Conservation (phyloP, 2,888 invertebrate species). For the Machimus atricapillus region DNA sequence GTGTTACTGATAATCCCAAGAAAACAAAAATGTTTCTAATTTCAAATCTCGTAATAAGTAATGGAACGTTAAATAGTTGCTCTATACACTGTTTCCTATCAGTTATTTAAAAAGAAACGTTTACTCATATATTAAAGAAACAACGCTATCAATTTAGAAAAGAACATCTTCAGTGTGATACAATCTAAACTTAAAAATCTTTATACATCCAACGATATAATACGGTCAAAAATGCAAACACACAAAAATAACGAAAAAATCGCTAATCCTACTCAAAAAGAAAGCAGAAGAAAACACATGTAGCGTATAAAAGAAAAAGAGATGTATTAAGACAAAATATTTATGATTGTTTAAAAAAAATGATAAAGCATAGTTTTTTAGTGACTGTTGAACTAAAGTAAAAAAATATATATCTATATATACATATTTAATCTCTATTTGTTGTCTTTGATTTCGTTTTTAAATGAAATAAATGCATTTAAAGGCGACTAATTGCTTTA, state of each 20-base stretch:
- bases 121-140: not conserved
- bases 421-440: constrained; percentile 10
- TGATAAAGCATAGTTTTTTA: not conserved
- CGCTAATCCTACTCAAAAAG: not conserved
- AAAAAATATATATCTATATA: not conserved
- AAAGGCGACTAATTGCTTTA: not conserved
- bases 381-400: not conserved
- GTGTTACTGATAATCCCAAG: not conserved
- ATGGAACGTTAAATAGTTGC: constrained; percentile 38
- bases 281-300: not conserved
- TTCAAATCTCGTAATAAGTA: constrained; percentile 3
- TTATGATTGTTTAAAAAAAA: not conserved
- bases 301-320: not conserved
- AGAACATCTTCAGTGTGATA: not conserved
- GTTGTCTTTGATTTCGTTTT: not conserved
- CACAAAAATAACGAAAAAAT: not conserved
- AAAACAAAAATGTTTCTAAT: not conserved
- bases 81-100: constrained; percentile 8
- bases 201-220: not conserved
- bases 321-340: not conserved
- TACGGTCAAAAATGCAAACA: not conserved
- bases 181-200: not conserved
- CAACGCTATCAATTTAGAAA: not conserved
- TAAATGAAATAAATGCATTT: not conserved
- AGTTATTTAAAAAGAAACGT: not conserved